phyloP scores from a whole-genome alignment of 2,888 invertebrate species.

The Drymonia ruficornis region DNA sequence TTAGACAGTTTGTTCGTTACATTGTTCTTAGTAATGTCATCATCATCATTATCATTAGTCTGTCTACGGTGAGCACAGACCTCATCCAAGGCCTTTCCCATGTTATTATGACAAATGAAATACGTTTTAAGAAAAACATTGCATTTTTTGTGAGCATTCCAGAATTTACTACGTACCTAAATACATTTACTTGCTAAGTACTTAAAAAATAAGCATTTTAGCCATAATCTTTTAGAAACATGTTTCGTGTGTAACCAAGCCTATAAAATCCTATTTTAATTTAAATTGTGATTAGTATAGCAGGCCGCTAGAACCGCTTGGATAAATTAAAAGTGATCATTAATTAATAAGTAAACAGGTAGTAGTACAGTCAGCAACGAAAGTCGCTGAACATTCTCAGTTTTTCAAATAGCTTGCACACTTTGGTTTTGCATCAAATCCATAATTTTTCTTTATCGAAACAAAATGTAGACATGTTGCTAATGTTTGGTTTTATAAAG shows the following conservation, averaged over 20 bases:
- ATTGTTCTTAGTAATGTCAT: conserved; percentile 15
- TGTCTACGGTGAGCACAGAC: conserved; percentile 22
- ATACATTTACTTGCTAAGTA: not conserved
- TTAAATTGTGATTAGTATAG: too few relatives aligned
- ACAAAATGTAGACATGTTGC: too few relatives aligned
- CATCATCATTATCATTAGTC: conserved; percentile 27
- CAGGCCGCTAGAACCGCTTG: too few relatives aligned
- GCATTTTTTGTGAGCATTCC: not conserved
- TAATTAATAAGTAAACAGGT: too few relatives aligned
- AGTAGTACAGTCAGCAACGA: too few relatives aligned
- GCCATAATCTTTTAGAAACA: not conserved
- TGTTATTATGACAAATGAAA: conserved; percentile 12
- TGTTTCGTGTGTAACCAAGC: not conserved
- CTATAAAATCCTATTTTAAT: too few relatives aligned
- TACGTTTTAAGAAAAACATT: not conserved
- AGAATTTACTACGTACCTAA: not conserved
- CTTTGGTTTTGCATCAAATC: too few relatives aligned
- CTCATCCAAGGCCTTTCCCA: conserved; percentile 25
- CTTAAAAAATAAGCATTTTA: not conserved
- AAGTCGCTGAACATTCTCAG: too few relatives aligned
- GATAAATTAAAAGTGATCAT: too few relatives aligned
- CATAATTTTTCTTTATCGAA: too few relatives aligned
- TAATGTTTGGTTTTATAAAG: too few relatives aligned
- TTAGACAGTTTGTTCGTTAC: conserved; percentile 29
- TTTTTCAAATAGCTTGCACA: too few relatives aligned